Base-by-base conservation (phyloP, 2,888 invertebrate genomes). In the Mimumesa dahlbomi region DNA sequence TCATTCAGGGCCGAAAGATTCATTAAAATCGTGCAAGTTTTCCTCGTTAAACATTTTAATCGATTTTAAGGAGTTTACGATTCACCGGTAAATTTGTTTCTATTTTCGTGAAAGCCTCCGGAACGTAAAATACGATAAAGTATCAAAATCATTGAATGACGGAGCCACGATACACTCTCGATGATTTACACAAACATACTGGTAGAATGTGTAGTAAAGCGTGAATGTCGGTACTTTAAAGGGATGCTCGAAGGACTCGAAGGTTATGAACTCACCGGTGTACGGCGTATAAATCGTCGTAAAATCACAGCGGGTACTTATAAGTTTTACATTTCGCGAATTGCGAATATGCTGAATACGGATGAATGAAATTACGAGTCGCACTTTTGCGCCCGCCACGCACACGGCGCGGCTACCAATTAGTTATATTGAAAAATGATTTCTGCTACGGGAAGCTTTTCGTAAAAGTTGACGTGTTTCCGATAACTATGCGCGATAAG, bases 261-360 rank as follows among this genome's bases (percentile, higher is more conserved):
- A 63, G 54, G 63, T 54, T 65, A 49, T 19, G 61, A 61, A 49
- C 49, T 43, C 25, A 16, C 54, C 48, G 40, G 21, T 13, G 21
- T 13, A 53, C 25, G 22, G 58, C 31, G 40, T 40, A 59, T 71
- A 70, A 71, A 71, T 75, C 63, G 46, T 36, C 13, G 6, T 2
- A 45, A 2, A 13, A 22, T 57, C 56, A 34, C 52, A 45, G 50
- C 62, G 45, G 62, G 61, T 53, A 59, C 31, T 46, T 40, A 31
- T 11, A 31, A 42, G 22, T 43, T 64, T 63, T 19, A 43, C 48
- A 69, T 45, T 61, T 45, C 48, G 19, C 49, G 25, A 43, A 16
- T 52, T 9, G 54, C 48, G 36, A 50, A 29, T 18, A 45, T 40
- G 48, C 21, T 31, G 54, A 63, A 58, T 21, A 48, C 48, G 62